Percentiles rank a stretch among this genome's conserved stretches.
phyloP scores from a whole-genome alignment of 2,888 invertebrate species.

The Latheticus oryzae region DNA sequence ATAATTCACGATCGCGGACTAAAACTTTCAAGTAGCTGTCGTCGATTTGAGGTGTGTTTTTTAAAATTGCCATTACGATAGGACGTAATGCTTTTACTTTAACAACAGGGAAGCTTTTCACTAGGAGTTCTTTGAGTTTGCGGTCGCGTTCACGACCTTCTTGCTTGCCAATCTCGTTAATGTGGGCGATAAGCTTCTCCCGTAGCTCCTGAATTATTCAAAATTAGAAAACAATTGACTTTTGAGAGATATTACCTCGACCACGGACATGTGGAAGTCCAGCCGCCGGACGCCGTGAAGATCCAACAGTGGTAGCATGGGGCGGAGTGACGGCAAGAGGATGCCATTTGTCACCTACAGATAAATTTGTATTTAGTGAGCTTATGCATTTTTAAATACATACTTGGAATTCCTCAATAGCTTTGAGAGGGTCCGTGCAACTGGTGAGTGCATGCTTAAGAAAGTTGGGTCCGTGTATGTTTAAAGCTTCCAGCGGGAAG shows the following conservation, averaged over 20 bases:
- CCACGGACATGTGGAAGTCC: slow-evolving; percentile 94
- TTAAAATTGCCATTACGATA: slow-evolving; percentile 93
- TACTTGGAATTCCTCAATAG: slow-evolving; percentile 98
- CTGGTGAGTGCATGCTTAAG: slow-evolving; percentile 88
- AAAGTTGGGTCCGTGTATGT: slow-evolving; percentile 64
- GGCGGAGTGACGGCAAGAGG: slow-evolving; percentile 88
- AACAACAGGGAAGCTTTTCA: slow-evolving; percentile 94
- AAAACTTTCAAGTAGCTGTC: slow-evolving; percentile 84
- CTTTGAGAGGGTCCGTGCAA: slow-evolving; percentile 95
- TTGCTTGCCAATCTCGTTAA: slow-evolving; percentile 84
- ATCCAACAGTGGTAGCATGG: slow-evolving; percentile 95
- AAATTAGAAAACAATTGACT: not conserved
- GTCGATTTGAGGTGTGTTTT: slow-evolving; percentile 93
- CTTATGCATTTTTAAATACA: slow-evolving; percentile 20
- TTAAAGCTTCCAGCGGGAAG: slow-evolving; percentile 64
- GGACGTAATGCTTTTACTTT: slow-evolving; percentile 91
- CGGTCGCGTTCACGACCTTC: slow-evolving; percentile 80
- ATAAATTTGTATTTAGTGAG: slow-evolving; percentile 3
- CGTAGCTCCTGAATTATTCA: slow-evolving; percentile 69
- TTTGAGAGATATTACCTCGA: slow-evolving; percentile 72
- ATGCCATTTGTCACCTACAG: slow-evolving; percentile 88
- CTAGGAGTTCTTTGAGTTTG: slow-evolving; percentile 88
- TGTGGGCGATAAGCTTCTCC: slow-evolving; percentile 81
- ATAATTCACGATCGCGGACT: slow-evolving; percentile 88
- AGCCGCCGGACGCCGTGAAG: slow-evolving; percentile 91